Evolutionary conservation across 2,797 vertebrate genomes (phyloP), one percentile per base, ranked within the genome.

Genomic region (Pelodytes ibericus): DNA sequence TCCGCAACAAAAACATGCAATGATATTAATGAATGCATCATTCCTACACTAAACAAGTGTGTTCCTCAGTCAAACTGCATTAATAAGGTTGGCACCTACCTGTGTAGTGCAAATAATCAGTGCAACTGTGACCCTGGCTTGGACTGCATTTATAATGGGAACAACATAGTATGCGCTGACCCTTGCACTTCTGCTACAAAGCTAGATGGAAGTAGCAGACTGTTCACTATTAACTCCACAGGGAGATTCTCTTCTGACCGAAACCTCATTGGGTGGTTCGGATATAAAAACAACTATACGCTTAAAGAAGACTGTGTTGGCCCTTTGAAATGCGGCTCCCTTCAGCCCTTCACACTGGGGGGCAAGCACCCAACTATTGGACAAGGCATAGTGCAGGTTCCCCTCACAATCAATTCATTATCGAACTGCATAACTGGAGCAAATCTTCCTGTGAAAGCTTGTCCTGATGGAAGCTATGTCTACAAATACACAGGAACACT

Each of bases 281-380:
- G 73, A 20, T 75, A 69, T 44, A 18, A 22, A 4, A 62, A 69
- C 51, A 11, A 31, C 2, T 44, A 51, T 5, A 10, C 2, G 4
- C 5, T 75, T 8, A 75, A 13, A 44, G 41, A 62, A 41, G 73
- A 65, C 18, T 75, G 47, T 62, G 57, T 69, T 53, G 73, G 65
- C 10, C 0, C 10, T 16, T 27, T 75, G 11, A 75, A 75, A 61
- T 75, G 73, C 41, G 73, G 73, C 6, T 75, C 73, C 16, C 16
- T 69, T 41, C 18, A 69, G 44, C 73, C 73, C 11, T 60, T 20
- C 11, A 16, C 22, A 20, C 25, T 75, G 9, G 59, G 18, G 4
- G 56, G 2, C 11, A 53, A 29, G 18, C 65, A 59, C 20, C 73
- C 73, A 61, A 4, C 41, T 62, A 1, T 41, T 9, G 7, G 13